phyloP scores from a whole-genome alignment of 2,888 invertebrate species.

The Ectropis crepuscularia region DNA sequence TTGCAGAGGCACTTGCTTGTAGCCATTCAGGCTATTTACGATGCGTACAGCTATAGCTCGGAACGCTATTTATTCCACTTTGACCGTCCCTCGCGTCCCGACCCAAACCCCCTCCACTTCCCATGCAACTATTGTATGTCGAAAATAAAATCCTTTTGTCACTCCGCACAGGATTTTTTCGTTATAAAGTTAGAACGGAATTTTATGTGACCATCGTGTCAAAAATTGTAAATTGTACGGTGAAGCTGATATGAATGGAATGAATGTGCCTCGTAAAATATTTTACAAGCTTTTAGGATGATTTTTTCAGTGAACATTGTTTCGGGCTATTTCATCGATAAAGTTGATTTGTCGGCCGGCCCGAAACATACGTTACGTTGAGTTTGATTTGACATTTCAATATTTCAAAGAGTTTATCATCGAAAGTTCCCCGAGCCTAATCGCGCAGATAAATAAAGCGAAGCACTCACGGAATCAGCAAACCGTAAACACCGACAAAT shows the following conservation, averaged over 20 bases:
- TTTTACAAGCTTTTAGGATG: slow-evolving; percentile 28
- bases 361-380: background rate
- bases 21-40: slow-evolving; percentile 37
- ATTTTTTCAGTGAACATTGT: slow-evolving; percentile 27
- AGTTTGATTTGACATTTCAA: slow-evolving; percentile 1
- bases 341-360: slow-evolving; percentile 16
- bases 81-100: slow-evolving; percentile 19
- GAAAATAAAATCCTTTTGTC: slow-evolving; percentile 37
- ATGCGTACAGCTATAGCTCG: slow-evolving; percentile 35
- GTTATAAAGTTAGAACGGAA: slow-evolving; percentile 33
- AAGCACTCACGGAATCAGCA: slow-evolving; percentile 26
- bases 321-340: slow-evolving; percentile 18
- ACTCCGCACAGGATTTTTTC: slow-evolving; percentile 22
- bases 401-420: background rate
- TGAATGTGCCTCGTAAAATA: slow-evolving; percentile 30
- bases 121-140: slow-evolving; percentile 39
- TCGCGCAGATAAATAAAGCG: slow-evolving; percentile 10
- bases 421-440: background rate
- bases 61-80: slow-evolving; percentile 42
- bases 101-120: slow-evolving; percentile 22
- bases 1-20: slow-evolving; percentile 33
- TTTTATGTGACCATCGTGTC: slow-evolving; percentile 34
- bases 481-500: slow-evolving; percentile 35
- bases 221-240: slow-evolving; percentile 34
- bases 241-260: slow-evolving; percentile 33